These are phyloP conservation scores for Beaufortia kweichowensis DNA, from an alignment of 2,113 vertebrate genomes.

Conservation along the genomic window DNA sequence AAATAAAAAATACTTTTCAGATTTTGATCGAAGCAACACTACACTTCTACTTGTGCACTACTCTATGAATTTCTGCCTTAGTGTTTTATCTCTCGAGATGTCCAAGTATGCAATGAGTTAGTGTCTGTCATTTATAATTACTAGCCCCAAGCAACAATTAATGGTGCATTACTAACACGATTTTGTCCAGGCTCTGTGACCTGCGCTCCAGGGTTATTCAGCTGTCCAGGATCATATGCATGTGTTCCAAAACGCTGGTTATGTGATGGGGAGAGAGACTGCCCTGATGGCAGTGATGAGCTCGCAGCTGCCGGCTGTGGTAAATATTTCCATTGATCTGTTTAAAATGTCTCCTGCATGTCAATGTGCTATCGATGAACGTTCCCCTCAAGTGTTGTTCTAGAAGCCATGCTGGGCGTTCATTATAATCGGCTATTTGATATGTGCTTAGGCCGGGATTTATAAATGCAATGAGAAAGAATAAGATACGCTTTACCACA, in stretches of 20 bases:
- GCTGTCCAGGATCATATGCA: conserved; percentile 88
- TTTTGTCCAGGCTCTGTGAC: conserved; percentile 82
- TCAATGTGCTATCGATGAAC: conserved; percentile 25
- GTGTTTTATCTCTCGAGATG: neutral
- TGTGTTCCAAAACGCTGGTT: conserved; percentile 95
- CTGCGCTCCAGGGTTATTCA: conserved; percentile 89
- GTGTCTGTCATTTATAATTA: neutral
- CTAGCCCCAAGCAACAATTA: neutral
- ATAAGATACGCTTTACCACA: conserved; percentile 12
- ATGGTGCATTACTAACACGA: conserved; percentile 5
- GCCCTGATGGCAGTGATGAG: conserved; percentile 93
- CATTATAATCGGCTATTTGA: conserved; percentile 21
- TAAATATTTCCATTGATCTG: conserved; percentile 61
- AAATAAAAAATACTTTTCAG: neutral
- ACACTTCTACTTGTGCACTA: neutral
- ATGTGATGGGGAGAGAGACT: conserved; percentile 95
- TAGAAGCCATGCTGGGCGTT: neutral
- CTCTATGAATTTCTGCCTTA: neutral
- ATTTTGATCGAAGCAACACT: neutral
- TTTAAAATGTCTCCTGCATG: conserved; percentile 36
- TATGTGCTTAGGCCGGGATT: conserved; percentile 9
- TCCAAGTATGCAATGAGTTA: neutral
- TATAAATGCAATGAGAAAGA: conserved; percentile 10
- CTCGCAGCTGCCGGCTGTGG: conserved; percentile 93
- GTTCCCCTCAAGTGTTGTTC: neutral